phyloP scores from a whole-genome alignment of 2,113 vertebrate genomes.

The Ramphastos sulfuratus region DNA sequence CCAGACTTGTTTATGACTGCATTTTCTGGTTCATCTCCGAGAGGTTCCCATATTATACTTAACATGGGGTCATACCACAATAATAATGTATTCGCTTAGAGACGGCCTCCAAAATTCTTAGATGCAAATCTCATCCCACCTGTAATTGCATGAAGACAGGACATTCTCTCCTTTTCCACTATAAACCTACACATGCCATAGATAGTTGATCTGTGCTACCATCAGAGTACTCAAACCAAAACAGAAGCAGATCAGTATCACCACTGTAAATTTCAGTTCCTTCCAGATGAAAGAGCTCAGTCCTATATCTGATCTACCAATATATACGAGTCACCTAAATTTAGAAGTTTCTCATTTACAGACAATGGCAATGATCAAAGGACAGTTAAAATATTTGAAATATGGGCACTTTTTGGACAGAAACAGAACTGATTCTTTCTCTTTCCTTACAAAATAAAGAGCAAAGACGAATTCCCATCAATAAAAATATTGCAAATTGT shows the following conservation, averaged over 20 bases:
- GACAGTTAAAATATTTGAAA: background rate
- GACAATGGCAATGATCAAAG: background rate
- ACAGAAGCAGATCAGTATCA: background rate
- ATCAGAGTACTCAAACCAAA: background rate
- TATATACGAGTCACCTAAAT: background rate
- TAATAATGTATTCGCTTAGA: background rate
- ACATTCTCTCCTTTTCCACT: constrained; percentile 4
- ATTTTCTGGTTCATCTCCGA: constrained; percentile 15
- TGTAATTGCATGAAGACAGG: background rate
- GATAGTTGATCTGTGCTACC: background rate
- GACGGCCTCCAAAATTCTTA: background rate
- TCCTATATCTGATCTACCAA: background rate
- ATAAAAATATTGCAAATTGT: background rate
- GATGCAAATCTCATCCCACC: background rate
- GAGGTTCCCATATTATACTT: background rate
- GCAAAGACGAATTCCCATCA: background rate
- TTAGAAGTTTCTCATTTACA: background rate
- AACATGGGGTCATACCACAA: background rate
- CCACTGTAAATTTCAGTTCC: background rate
- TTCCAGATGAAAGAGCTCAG: background rate
- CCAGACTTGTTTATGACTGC: constrained; percentile 17
- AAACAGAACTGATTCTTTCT: background rate
- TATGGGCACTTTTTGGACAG: background rate
- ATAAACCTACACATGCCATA: background rate
- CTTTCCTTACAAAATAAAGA: background rate